Base-by-base conservation (phyloP, 2,888 invertebrate genomes). In the Pemphredon lugubris region DNA sequence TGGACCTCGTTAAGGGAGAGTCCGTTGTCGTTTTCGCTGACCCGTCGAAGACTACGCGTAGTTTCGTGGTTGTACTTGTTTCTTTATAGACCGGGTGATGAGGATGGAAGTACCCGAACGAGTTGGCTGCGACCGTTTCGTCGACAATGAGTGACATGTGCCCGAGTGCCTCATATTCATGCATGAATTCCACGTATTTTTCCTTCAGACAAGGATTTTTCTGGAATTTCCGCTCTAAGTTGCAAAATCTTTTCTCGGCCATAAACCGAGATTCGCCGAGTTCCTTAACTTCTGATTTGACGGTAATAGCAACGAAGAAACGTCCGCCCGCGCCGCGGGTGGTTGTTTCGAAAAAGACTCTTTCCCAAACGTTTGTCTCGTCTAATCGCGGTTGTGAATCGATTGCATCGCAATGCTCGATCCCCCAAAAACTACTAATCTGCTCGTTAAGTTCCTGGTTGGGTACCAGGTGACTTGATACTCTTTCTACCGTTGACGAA, bases 31-130 rank as follows among this genome's bases (percentile, higher is more conserved):
- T 16, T n/a, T 44, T 44, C 13, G 55, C 59, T 2, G 59, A 59
- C 2, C 39, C 42, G 5, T 59, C 48, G 37, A 59, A 59, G 0
- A 59, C 59, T 0, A 59, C 48, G 6, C 59, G 37, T 5, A 50
- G 2, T 18, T 59, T 59, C 4, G 59, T 59, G 1, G 48, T 59
- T 1, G 16, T 13, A 16, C 59, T 59, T 2, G n/a, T 1, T 11
- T 50, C 59, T 9, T 59, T 59, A 9, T 13, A 5, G 2, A 59
- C 40, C 2, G 59, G 48, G 20, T 59, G 59, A 11, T 59, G 59
- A 2, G 59, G 59, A 0, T 48, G 9, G 26, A 21, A 59, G 30
- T 14, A 40, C 7, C 7, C 6, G 1, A 11, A 7, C 23, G 23
- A 30, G 2, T 11, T 0, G 4, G 0, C 11, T 14, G n/a, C 9